Conservation (phyloP, 2,888 invertebrate species). For the Choreutis nemorana region DNA sequence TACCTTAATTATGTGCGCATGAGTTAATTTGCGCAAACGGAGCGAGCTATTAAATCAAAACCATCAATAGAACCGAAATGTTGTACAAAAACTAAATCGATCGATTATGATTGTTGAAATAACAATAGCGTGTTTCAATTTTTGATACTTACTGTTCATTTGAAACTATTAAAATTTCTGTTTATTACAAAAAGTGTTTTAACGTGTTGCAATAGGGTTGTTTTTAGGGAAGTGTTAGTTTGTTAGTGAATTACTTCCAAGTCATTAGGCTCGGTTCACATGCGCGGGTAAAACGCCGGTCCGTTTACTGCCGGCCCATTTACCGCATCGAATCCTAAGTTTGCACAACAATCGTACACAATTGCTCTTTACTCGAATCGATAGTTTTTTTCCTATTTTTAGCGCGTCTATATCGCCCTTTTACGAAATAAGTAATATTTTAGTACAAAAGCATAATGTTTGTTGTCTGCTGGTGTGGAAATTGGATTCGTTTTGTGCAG, state of each 20-base stretch:
- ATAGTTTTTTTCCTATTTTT: constrained; percentile 51
- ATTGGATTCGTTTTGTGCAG: constrained; percentile 58
- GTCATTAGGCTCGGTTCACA: constrained; percentile 60
- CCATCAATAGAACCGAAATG: constrained; percentile 25
- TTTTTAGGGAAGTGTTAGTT: too few relatives aligned
- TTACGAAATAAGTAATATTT: constrained; percentile 32
- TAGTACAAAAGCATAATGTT: too few relatives aligned
- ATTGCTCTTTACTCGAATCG: constrained; percentile 56
- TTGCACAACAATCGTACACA: constrained; percentile 48
- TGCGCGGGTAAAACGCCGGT: constrained; percentile 33
- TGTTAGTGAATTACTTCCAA: constrained; percentile 35
- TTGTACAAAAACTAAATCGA: constrained; percentile 21
- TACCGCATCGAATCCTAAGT: constrained; percentile 56
- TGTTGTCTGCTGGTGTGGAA: constrained; percentile 47
- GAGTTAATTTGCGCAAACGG: constrained; percentile 45
- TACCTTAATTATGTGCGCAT: constrained; percentile 42
- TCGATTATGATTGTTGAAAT: constrained; percentile 20
- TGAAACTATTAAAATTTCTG: too few relatives aligned
- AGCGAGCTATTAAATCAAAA: constrained; percentile 16
- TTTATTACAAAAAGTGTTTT: too few relatives aligned
- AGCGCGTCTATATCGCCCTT: constrained; percentile 42
- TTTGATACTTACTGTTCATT: neutral
- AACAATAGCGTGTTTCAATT: constrained; percentile 1
- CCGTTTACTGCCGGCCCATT: constrained; percentile 58
- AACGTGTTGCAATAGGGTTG: too few relatives aligned